These are phyloP conservation scores for Lophius americanus DNA, from an alignment of 2,797 vertebrate species.

Conservation along the genomic window DNA sequence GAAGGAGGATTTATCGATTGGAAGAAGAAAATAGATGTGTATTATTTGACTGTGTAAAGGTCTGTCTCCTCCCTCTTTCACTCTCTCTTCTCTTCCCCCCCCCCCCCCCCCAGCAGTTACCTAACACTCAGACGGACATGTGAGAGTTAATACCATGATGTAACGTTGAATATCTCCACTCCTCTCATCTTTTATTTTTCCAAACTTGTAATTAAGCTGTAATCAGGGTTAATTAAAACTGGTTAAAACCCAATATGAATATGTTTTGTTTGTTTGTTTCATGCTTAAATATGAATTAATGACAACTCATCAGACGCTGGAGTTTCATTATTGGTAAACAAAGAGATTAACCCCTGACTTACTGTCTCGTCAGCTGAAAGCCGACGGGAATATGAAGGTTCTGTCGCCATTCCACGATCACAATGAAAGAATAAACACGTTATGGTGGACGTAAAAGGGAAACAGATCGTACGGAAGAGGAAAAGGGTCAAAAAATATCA, in stretches of 20 bases:
- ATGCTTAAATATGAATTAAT: constrained; percentile 41
- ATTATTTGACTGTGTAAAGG: constrained; percentile 81
- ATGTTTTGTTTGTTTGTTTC: constrained; percentile 55
- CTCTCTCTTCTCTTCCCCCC: constrained; percentile 55
- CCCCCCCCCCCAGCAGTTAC: constrained; percentile 71
- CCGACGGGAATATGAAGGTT: constrained; percentile 5
- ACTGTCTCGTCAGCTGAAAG: constrained; percentile 20
- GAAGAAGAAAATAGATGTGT: constrained; percentile 69
- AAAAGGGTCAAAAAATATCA: no score
- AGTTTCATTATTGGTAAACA: constrained; percentile 67
- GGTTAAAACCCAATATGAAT: constrained; percentile 78
- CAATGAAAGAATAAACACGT: background rate
- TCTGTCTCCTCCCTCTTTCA: constrained; percentile 70
- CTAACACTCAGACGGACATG: constrained; percentile 78
- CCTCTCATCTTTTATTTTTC: constrained; percentile 71
- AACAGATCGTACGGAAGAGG: no score
- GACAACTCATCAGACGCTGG: constrained; percentile 16
- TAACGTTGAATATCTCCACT: constrained; percentile 83
- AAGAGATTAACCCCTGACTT: constrained; percentile 55
- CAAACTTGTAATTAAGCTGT: constrained; percentile 86
- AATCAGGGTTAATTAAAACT: constrained; percentile 89
- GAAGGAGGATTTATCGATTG: constrained; percentile 69
- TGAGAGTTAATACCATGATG: constrained; percentile 83
- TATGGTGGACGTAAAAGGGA: no score
- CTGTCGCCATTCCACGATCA: background rate